Evolutionary conservation across 2,113 vertebrate species (phyloP).

Genomic region (Lophius piscatorius): DNA sequence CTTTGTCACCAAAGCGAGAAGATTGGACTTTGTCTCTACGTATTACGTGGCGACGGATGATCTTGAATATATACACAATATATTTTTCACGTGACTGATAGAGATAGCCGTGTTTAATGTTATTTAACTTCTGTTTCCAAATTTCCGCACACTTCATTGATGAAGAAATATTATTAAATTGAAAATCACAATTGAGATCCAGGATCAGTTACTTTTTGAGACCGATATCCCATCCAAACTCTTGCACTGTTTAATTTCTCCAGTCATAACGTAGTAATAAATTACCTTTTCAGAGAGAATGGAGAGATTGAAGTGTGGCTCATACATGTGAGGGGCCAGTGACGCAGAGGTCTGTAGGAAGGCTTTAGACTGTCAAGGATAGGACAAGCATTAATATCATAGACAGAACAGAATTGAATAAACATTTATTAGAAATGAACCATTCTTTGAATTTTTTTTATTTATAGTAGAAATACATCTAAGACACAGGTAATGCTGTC

Average conservation of each 20-base stretch:
- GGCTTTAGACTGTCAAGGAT: conserved; percentile 85
- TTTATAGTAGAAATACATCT: neutral
- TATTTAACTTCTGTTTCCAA: too few relatives aligned
- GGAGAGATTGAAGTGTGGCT: conserved; percentile 94
- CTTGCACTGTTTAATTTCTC: neutral
- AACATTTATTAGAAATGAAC: too few relatives aligned
- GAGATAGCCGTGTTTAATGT: too few relatives aligned
- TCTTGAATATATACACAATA: too few relatives aligned
- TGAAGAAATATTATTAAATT: too few relatives aligned
- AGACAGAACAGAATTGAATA: too few relatives aligned
- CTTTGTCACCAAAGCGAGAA: neutral
- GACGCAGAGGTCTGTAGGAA: conserved; percentile 92
- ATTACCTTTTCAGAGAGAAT: conserved; percentile 93
- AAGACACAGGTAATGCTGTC: neutral
- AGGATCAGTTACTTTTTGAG: neutral
- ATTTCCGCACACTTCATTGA: too few relatives aligned
- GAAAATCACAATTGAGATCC: too few relatives aligned
- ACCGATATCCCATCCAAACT: too few relatives aligned
- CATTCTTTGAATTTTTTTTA: too few relatives aligned
- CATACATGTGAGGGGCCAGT: conserved; percentile 93
- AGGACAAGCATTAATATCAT: neutral
- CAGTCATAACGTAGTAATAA: neutral
- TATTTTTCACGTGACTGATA: too few relatives aligned
- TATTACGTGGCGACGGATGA: neutral
- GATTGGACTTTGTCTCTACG: neutral